phyloP scores from a whole-genome alignment of 1,140 invertebrate species.

The Metaphire vulgaris region DNA sequence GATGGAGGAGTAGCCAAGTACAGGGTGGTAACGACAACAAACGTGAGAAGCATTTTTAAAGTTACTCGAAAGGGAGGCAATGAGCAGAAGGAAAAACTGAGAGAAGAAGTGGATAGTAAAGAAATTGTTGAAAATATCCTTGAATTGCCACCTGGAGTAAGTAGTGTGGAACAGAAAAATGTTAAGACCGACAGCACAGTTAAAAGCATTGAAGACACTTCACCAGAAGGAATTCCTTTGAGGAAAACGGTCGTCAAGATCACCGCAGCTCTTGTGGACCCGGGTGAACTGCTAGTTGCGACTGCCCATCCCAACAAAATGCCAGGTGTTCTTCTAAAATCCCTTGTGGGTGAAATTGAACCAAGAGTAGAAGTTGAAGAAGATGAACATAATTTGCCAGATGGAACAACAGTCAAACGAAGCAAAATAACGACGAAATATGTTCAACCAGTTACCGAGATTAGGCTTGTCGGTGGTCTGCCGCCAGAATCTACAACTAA shows the following conservation, averaged over 20 bases:
- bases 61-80: not conserved
- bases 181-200: not conserved
- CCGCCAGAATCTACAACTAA: not conserved
- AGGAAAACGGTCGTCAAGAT: not conserved
- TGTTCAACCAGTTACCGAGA: not conserved
- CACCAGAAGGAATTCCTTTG: not conserved
- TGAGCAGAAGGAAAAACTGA: not conserved
- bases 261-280: not conserved
- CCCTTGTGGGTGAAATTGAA: not conserved
- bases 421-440: not conserved
- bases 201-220: not conserved
- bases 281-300: not conserved
- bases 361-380: not conserved
- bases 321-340: not conserved
- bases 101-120: not conserved
- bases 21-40: not conserved
- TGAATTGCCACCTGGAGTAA: not conserved
- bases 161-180: not conserved
- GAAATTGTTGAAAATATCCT: not conserved
- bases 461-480: not conserved
- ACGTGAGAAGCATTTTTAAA: not conserved
- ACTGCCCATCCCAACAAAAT: not conserved
- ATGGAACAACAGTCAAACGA: not conserved
- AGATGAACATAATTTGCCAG: not conserved
- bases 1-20: not conserved